A percentile compares a stretch with the other conserved stretches of the same genome.
Conservation (phyloP, 2,797 vertebrate genomes). For the Xenops minutus region DNA sequence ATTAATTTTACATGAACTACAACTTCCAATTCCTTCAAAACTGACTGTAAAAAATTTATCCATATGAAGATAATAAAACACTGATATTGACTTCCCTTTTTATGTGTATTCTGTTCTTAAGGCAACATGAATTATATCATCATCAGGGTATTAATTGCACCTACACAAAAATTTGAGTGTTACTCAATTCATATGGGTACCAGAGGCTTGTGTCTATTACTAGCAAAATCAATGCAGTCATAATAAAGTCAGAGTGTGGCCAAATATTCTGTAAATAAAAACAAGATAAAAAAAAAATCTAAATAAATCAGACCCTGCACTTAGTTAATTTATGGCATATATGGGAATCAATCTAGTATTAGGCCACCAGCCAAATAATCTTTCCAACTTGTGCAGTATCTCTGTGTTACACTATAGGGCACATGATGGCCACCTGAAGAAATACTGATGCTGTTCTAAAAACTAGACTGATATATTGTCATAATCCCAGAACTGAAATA, state of each 20-base stretch:
- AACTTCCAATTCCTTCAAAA: neutral
- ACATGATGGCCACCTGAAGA: neutral
- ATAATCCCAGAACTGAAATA: neutral
- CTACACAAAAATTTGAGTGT: neutral
- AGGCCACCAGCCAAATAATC: neutral
- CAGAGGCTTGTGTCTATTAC: neutral
- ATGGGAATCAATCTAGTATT: neutral
- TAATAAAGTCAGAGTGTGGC: neutral
- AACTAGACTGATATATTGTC: neutral
- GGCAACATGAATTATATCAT: neutral
- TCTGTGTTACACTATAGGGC: neutral
- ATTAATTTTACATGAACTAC: slow-evolving; percentile 43
- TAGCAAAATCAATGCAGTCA: neutral
- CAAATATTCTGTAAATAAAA: neutral
- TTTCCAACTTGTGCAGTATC: neutral
- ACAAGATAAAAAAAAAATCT: neutral
- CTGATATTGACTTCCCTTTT: neutral
- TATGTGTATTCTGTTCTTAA: neutral
- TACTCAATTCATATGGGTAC: neutral
- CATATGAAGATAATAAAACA: neutral
- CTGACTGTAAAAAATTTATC: neutral
- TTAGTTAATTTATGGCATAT: neutral
- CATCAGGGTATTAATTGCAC: neutral
- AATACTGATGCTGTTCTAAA: neutral
- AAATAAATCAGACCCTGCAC: neutral